Percentiles rank a stretch among this genome's conserved stretches.
Conservation (phyloP, 1,140 invertebrate species). For the Polyergus mexicanus region DNA sequence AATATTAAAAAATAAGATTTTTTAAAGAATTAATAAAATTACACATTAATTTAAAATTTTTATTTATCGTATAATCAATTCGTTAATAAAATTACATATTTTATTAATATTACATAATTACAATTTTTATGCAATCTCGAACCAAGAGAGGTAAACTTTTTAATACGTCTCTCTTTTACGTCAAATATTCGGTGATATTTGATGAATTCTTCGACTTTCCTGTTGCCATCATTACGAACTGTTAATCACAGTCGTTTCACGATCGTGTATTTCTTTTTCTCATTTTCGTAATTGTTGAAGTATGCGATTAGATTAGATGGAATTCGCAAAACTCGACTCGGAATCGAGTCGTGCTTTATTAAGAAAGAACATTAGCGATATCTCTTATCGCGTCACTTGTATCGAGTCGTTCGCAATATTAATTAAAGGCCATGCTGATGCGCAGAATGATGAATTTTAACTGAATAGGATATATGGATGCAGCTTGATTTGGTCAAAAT, state of each 20-base stretch:
- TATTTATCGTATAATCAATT: background rate
- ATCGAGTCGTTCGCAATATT: background rate
- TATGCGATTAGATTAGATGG: conserved; percentile 32
- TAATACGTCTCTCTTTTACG: background rate
- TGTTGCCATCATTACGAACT: conserved; percentile 2
- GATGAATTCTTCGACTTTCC: background rate
- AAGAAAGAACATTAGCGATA: background rate
- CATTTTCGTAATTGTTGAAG: background rate
- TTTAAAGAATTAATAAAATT: background rate
- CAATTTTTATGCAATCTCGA: background rate
- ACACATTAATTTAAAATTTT: background rate
- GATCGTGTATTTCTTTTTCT: background rate
- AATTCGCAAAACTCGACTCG: conserved; percentile 4
- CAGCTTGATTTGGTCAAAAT: background rate
- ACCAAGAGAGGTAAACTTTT: background rate
- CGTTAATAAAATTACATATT: background rate
- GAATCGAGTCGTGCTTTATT: conserved; percentile 11
- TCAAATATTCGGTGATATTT: background rate
- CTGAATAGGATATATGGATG: background rate
- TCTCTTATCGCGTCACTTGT: conserved; percentile 38
- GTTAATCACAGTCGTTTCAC: background rate
- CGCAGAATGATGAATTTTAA: conserved; percentile 3
- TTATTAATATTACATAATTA: too few species aligned
- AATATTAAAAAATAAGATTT: background rate
- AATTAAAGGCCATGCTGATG: conserved; percentile 14